Evolutionary conservation across 2,113 vertebrate species (phyloP), one percentile per base, ranked within the genome.

Genomic region (Myiozetetes cayanensis): DNA sequence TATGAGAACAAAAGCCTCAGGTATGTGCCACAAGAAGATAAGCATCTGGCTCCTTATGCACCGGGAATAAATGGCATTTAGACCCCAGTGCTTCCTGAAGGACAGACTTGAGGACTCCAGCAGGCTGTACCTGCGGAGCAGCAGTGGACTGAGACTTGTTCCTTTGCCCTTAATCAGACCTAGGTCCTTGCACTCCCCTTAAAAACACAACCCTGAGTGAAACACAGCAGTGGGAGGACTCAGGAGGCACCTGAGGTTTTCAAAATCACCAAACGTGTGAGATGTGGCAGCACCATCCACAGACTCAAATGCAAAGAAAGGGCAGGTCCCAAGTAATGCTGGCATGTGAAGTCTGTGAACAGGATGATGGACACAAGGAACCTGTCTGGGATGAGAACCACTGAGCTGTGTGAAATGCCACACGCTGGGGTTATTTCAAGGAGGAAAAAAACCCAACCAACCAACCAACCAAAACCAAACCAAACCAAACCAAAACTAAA

Each of bases 181-280:
- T 19, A 49, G 18, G 62, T 55, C 43, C 41, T 83, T 50, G 65
- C n/a, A 61, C 19, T 37, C 15, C 13, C 41, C 43, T 41, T 53
- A 75, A 58, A 82, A 95, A 43, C 47, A 83, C 46, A 49, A 62
- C 50, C 33, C 13, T 33, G 33, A 62, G 33, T 18, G 73, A 80
- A 93, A 62, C 47, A 49, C 44, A 58, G 62, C 22, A 66, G 41
- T 5, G 21, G 46, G 11, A 78, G 24, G 10, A 22, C 4, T 2
- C 22, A 68, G 84, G 39, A 87, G 27, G 53, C 43, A 80, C 19
- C 24, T 10, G 28, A 43, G n/a, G 13, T 41, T 58, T 58, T 49
- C n/a, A 66, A 33, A 87, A 55, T 37, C 33, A 14, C 6, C 0
- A 8, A 14, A 19, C 1, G 1, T 3, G 8, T 14, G 28, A 63